phyloP scores from a whole-genome alignment of 2,113 vertebrate genomes.

The Onychostoma macrolepis region DNA sequence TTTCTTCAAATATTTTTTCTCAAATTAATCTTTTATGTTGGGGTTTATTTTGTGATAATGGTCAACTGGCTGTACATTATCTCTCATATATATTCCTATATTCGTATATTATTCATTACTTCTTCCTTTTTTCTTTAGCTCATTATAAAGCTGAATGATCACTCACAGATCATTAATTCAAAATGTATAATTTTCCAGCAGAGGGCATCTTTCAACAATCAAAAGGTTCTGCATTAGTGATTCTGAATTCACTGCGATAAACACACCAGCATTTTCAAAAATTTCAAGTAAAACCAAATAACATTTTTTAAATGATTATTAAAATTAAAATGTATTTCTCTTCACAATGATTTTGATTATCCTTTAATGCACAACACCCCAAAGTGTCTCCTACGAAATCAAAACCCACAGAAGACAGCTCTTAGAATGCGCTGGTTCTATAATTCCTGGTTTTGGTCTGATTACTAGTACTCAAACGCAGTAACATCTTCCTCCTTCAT shows the following conservation, averaged over 20 bases:
- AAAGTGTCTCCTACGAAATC: not conserved
- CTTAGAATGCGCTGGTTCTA: not conserved
- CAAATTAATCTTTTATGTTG: not conserved
- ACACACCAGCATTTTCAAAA: not conserved
- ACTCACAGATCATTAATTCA: not conserved
- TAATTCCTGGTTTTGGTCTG: not conserved
- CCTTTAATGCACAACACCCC: not conserved
- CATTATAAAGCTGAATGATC: not conserved
- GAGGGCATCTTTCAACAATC: conserved; percentile 39
- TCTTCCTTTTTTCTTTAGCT: not conserved
- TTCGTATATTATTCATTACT: not conserved
- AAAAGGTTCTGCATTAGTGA: not conserved
- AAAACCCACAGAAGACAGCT: not conserved
- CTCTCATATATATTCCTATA: not conserved
- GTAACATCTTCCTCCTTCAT: not conserved
- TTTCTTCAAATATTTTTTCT: not conserved
- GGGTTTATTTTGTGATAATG: not conserved
- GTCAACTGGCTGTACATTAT: not conserved
- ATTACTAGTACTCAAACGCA: conserved; percentile 18
- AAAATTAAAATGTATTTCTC: not conserved
- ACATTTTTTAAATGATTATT: not conserved
- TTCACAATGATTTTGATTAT: not conserved
- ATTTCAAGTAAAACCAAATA: not conserved
- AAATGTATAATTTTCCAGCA: conserved; percentile 9
- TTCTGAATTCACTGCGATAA: not conserved